These are phyloP conservation scores for Knipowitschia caucasica DNA, from an alignment of 2,797 vertebrate genomes.

Conservation along the genomic window DNA sequence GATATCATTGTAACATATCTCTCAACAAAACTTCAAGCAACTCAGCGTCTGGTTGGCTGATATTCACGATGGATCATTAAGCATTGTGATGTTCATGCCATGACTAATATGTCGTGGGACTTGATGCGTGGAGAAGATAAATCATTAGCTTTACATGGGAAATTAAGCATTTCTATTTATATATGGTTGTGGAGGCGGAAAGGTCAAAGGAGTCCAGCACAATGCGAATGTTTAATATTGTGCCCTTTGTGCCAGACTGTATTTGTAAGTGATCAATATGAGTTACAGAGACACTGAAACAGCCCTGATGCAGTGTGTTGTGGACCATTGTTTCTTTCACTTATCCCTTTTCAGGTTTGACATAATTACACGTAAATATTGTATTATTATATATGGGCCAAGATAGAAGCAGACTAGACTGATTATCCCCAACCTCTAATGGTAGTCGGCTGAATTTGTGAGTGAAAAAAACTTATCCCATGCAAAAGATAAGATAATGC, in stretches of 20 bases:
- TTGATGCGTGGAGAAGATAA: slow-evolving; percentile 57
- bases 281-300: slow-evolving; percentile 6
- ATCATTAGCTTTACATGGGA: slow-evolving; percentile 56
- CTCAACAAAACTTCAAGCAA: too few species aligned
- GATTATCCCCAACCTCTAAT: slow-evolving; percentile 2
- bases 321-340: slow-evolving; percentile 16
- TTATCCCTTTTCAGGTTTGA: slow-evolving; percentile 13
- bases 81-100: slow-evolving; percentile 51
- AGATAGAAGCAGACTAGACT: slow-evolving; percentile 1
- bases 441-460: not conserved
- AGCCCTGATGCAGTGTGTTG: slow-evolving; percentile 13
- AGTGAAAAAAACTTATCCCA: too few species aligned
- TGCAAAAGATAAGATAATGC: too few species aligned
- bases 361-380: slow-evolving; percentile 1
- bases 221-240: slow-evolving; percentile 59
- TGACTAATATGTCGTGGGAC: slow-evolving; percentile 52
- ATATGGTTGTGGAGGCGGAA: slow-evolving; percentile 51
- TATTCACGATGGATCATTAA: slow-evolving; percentile 42
- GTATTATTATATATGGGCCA: not conserved
- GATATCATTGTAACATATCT: too few species aligned
- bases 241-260: slow-evolving; percentile 54
- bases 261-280: slow-evolving; percentile 51
- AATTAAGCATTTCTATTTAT: slow-evolving; percentile 62
- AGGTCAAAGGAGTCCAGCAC: slow-evolving; percentile 60
- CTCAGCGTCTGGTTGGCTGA: slow-evolving; percentile 12